These are phyloP conservation scores for Ochropleura leucogaster DNA, from an alignment of 2,888 invertebrate genomes.

Conservation along the genomic window DNA sequence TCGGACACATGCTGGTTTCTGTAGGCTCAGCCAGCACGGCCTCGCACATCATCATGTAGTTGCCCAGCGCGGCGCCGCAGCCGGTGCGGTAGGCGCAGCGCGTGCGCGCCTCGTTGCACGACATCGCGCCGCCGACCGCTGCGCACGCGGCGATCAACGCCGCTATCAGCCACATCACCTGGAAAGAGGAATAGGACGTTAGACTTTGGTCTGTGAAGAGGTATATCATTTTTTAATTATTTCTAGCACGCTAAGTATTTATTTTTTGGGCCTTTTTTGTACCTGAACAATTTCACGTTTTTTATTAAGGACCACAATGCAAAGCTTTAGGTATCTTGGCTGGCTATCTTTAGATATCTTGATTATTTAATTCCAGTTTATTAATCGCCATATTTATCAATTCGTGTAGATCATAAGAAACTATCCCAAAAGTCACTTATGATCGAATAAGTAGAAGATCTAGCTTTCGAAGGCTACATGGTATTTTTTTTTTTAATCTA, in stretches of 20 bases:
- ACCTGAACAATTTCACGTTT: background rate
- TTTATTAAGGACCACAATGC: background rate
- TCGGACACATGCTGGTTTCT: conserved; percentile 90
- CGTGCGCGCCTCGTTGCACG: conserved; percentile 93
- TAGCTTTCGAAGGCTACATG: background rate
- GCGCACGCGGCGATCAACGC: conserved; percentile 76
- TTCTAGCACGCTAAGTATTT: background rate
- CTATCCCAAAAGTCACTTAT: background rate
- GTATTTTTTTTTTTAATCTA: background rate
- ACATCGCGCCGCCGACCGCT: conserved; percentile 77
- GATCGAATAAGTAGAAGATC: background rate
- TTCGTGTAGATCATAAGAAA: background rate
- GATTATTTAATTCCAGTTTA: background rate
- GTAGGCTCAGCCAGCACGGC: conserved; percentile 91
- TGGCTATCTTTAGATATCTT: background rate
- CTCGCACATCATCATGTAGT: conserved; percentile 94
- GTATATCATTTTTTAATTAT: background rate
- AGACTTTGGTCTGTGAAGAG: background rate
- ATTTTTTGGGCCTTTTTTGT: background rate
- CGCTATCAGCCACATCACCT: conserved; percentile 86
- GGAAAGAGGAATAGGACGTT: conserved; percentile 19
- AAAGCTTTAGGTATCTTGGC: background rate
- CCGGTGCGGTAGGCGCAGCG: conserved; percentile 94
- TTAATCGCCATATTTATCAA: background rate
- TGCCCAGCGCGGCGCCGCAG: conserved; percentile 94